These are phyloP conservation scores for Pygocentrus nattereri DNA, from an alignment of 2,797 vertebrate genomes.

Conservation along the genomic window DNA sequence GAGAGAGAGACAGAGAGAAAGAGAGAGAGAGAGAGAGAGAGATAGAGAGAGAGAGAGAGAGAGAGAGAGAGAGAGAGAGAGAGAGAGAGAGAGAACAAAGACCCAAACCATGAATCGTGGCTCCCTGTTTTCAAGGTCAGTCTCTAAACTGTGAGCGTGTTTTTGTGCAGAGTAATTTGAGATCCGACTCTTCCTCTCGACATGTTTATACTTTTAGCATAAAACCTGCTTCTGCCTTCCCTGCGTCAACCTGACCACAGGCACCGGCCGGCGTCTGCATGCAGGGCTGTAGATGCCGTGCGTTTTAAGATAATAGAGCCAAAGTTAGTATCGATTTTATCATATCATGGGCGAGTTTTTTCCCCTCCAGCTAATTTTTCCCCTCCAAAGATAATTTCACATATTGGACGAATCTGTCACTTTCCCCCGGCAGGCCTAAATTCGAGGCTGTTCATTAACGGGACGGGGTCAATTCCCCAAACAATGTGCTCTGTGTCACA, in stretches of 20 bases:
- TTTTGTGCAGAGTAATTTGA: slow-evolving; percentile 44
- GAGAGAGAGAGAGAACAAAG: slow-evolving; percentile 23
- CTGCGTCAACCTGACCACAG: slow-evolving; percentile 70
- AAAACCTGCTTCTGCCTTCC: slow-evolving; percentile 55
- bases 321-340: slow-evolving; percentile 80
- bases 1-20: background rate
- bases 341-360: slow-evolving; percentile 54
- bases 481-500: slow-evolving; percentile 66
- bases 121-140: slow-evolving; percentile 83
- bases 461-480: slow-evolving; percentile 66
- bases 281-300: slow-evolving; percentile 63
- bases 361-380: slow-evolving; percentile 35
- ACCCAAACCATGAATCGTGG: slow-evolving; percentile 75
- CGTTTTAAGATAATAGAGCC: slow-evolving; percentile 80
- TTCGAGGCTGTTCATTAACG: slow-evolving; percentile 80
- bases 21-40: slow-evolving; percentile 39
- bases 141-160: slow-evolving; percentile 44
- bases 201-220: slow-evolving; percentile 67
- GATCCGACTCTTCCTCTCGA: slow-evolving; percentile 64
- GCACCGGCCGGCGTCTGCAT: slow-evolving; percentile 37
- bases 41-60: slow-evolving; percentile 27
- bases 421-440: slow-evolving; percentile 70
- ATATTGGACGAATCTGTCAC: slow-evolving; percentile 70
- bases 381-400: slow-evolving; percentile 69
- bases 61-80: slow-evolving; percentile 46